Base-by-base conservation (phyloP, 1,140 invertebrate species). In the Whitmania pigra region DNA sequence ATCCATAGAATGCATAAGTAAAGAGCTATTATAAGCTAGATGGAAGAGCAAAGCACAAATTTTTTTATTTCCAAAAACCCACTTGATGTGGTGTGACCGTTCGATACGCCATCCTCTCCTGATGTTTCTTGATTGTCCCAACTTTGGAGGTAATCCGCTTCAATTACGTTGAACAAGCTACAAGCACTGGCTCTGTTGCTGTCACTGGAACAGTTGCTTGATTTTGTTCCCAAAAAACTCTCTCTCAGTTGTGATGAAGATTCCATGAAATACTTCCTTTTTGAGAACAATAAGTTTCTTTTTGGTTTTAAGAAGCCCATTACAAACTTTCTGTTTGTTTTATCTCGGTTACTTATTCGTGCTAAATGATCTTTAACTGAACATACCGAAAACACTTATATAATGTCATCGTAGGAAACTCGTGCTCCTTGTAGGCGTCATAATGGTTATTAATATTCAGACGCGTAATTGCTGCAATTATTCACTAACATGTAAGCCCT, bases 131-230 rank as follows among this genome's bases (percentile, higher is more conserved):
- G 29, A 40, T 25, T 53, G 53, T 43, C 49, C 69, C 69, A 70
- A 20, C 49, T n/a, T 53, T 53, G 69, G 18, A 70, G 69, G 29
- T 70, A 70, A 53, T 70, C 69, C 5, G 69, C 49, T 29, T 70
- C 69, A 25, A 70, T 70, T 15, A 70, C 69, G 20, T 70, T 49
- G 49, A 27, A 36, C 18, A 70, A 36, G n/a, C 69, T 70, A 53
- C 36, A 49, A n/a, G 43, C 43, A 31, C 69, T 70, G 36, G 69
- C 69, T 22, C 31, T 49, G 53, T 49, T 40, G 31, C 69, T 49
- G 43, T 70, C 49, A 9, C 53, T 53, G 36, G 53, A 25, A 22
- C 57, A 22, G 18, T 25, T 25, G 22, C 22, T 25, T 20, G 57
- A 63, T 31, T 63, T 63, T 31, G 57, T 25, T 63, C 57, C 57